Percentiles rank a stretch among this genome's conserved stretches.
Conservation (phyloP, 2,113 vertebrate species). For the Anolis sagrei region DNA sequence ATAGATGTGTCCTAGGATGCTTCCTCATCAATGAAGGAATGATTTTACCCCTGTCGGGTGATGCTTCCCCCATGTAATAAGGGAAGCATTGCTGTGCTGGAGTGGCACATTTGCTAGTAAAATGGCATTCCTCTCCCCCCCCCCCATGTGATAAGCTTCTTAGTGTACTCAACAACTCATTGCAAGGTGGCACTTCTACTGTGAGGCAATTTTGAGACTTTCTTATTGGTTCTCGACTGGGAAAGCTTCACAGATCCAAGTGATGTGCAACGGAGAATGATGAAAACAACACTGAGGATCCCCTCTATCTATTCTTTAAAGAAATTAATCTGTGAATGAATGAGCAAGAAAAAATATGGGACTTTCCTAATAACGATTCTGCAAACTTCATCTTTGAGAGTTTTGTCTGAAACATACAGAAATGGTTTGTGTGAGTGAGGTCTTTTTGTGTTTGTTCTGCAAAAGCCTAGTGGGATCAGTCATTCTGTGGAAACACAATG, state of each 20-base stretch:
- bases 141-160: too few relatives aligned
- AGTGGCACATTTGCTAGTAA: too few relatives aligned
- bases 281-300: neutral
- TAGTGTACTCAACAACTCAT: neutral
- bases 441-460: neutral
- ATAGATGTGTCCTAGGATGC: too few relatives aligned
- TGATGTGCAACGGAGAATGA: neutral
- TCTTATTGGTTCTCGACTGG: neutral
- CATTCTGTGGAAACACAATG: neutral
- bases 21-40: too few relatives aligned
- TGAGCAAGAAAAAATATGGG: too few relatives aligned
- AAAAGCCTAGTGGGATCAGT: neutral
- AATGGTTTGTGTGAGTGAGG: too few relatives aligned
- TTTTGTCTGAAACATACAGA: neutral
- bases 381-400: neutral
- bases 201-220: neutral
- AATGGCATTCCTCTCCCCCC: too few relatives aligned
- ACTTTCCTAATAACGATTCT: neutral
- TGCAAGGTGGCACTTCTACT: neutral
- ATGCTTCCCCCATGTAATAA: too few relatives aligned
- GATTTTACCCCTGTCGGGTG: too few relatives aligned
- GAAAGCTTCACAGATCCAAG: neutral
- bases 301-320: neutral
- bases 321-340: neutral
- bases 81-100: too few relatives aligned